phyloP scores from a whole-genome alignment of 2,888 invertebrate genomes.

The Drosophila yooni region DNA sequence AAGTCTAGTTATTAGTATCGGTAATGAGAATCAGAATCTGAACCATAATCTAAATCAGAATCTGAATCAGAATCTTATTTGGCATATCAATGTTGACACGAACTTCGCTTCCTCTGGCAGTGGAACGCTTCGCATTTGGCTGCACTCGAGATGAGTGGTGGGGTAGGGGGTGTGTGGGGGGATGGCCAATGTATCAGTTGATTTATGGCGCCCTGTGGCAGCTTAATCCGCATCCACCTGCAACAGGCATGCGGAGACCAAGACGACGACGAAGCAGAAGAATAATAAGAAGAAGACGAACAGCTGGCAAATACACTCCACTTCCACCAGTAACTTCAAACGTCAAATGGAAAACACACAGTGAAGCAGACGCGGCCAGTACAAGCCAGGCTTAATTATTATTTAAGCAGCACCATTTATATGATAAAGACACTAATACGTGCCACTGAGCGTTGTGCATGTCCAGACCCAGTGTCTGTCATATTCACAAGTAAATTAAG shows the following conservation, averaged over 20 bases:
- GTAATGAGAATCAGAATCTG: constrained; percentile 37
- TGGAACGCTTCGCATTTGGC: constrained; percentile 61
- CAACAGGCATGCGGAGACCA: constrained; percentile 22
- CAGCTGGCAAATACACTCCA: constrained; percentile 38
- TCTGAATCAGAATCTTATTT: constrained; percentile 32
- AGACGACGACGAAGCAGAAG: background rate
- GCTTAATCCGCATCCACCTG: constrained; percentile 60
- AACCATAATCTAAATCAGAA: constrained; percentile 1
- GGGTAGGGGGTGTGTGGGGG: background rate
- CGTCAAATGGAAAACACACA: constrained; percentile 3
- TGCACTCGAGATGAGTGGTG: constrained; percentile 36
- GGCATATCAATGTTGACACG: constrained; percentile 60
- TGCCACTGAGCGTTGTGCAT: constrained; percentile 77
- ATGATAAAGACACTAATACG: constrained; percentile 76
- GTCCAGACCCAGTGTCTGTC: constrained; percentile 36
- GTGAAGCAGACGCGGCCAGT: constrained; percentile 11
- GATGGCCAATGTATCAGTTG: constrained; percentile 64
- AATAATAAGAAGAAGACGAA: constrained; percentile 15
- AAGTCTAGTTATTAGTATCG: constrained; percentile 6
- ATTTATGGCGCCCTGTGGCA: constrained; percentile 59
- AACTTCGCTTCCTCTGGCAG: constrained; percentile 31
- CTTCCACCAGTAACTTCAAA: constrained; percentile 24
- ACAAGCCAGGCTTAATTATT: constrained; percentile 68
- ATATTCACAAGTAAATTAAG: constrained; percentile 37
- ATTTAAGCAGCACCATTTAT: constrained; percentile 81